Percentiles rank a stretch among this genome's conserved stretches.
These are phyloP conservation scores for Synergus umbraculus DNA, from an alignment of 2,888 invertebrate genomes.

Conservation along the genomic window DNA sequence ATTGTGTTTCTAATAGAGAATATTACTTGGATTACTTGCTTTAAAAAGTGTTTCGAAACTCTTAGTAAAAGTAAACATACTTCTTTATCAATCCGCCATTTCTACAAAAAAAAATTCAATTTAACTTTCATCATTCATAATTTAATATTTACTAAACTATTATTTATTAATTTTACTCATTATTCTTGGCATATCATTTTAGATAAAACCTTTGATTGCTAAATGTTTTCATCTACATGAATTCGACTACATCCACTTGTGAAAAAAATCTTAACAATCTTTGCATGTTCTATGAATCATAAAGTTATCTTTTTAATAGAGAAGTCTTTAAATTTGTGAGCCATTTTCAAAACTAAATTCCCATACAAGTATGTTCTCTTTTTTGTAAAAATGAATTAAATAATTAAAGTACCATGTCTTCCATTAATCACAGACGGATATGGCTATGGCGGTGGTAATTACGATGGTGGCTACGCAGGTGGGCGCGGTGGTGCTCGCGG, in stretches of 20 bases:
- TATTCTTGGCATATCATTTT: no score
- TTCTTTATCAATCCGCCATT: no score
- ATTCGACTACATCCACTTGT: not conserved
- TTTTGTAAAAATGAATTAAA: not conserved
- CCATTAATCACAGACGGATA: constrained; percentile 80
- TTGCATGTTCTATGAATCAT: not conserved
- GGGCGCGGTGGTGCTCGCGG: constrained; percentile 91
- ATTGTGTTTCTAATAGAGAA: not conserved
- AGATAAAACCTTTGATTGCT: not conserved
- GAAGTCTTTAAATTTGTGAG: not conserved
- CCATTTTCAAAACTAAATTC: not conserved
- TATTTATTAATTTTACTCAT: no score
- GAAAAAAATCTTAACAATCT: not conserved
- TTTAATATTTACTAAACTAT: not conserved
- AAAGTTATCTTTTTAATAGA: not conserved
- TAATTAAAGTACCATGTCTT: constrained; percentile 59
- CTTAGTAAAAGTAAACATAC: not conserved
- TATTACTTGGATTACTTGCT: not conserved
- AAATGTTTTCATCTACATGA: not conserved
- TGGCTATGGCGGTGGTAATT: constrained; percentile 93
- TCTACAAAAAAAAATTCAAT: no score
- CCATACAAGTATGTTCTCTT: not conserved
- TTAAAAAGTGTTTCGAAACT: not conserved
- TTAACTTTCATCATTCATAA: not conserved
- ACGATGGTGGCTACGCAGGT: constrained; percentile 92